Base-by-base conservation (phyloP, 1,140 invertebrate species). In the Temnothorax curvispinosus region DNA sequence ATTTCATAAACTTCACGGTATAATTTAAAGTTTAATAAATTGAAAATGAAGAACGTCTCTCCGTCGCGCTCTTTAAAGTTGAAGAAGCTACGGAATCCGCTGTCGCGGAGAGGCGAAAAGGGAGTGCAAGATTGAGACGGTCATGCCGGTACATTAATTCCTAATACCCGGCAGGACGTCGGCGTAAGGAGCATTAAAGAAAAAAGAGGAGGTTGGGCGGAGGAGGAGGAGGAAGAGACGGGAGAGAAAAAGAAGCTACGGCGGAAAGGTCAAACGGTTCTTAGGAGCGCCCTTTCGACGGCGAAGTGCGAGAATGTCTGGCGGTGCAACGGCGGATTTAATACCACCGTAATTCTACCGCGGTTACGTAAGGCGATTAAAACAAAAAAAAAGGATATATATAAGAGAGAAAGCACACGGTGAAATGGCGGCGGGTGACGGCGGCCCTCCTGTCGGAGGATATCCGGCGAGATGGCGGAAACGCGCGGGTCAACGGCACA, bases 101-200 rank as follows among this genome's bases (percentile, higher is more conserved):
- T 38, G 56, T 84, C 80, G 80, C 54, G 78, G 76, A 32, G 67
- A 41, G 15, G 52, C 52, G 69, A 84, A 75, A 62, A 50, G 69
- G 47, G 80, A 75, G 41, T 62, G 80, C 80, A 47, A 84, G 69
- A 84, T 75, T 84, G 80, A 74, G 54, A 56, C 80, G 69, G 80
- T 75, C 80, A 84, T 84, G 69, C 69, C 80, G 80, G 80, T 84
- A 75, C 80, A 84, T 84, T 75, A 84, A 84, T 84, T 84, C 54
- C 80, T 84, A 84, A 84, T 84, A 84, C 80, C 65, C 80, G 32
- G 47, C 41, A 74, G 69, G 18, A 82, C 67, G 80, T 74, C 67
- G 67, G 52, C 76, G 62, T 82, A 82, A 58, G 52, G 44, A 84
- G 69, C 80, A 60, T 84, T 75, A 84, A 84, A 75, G 44, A 75